Evolutionary conservation across 2,113 vertebrate species (phyloP).

Genomic region (Ageneiosus marmoratus): DNA sequence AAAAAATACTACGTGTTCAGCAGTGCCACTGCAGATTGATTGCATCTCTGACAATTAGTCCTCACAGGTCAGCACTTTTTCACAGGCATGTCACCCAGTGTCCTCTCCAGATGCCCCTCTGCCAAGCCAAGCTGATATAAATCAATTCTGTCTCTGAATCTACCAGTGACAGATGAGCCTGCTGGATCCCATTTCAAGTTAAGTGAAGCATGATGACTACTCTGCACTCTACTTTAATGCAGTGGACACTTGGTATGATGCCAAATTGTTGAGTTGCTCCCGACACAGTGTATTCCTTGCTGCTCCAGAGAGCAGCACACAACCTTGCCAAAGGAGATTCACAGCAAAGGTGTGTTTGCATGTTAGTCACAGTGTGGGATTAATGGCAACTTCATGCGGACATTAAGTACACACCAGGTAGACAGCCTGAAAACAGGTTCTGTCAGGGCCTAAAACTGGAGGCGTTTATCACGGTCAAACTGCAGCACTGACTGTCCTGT

Average conservation of each 20-base stretch:
- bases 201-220: slow-evolving; percentile 21
- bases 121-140: slow-evolving; percentile 36
- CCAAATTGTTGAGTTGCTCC: slow-evolving; percentile 10
- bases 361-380: slow-evolving; percentile 29
- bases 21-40: slow-evolving; percentile 32
- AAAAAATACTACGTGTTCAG: slow-evolving; percentile 24
- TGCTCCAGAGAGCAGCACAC: slow-evolving; percentile 4
- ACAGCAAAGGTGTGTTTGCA: slow-evolving; percentile 25
- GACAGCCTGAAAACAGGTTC: slow-evolving; percentile 30
- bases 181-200: slow-evolving; percentile 24
- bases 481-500: slow-evolving; percentile 8
- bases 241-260: slow-evolving; percentile 16
- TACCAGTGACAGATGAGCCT: slow-evolving; percentile 29
- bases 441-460: slow-evolving; percentile 31
- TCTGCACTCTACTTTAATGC: slow-evolving; percentile 27
- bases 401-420: slow-evolving; percentile 30
- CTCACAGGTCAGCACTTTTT: slow-evolving; percentile 45
- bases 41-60: slow-evolving; percentile 35
- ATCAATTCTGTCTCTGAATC: slow-evolving; percentile 44
- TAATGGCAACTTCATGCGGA: slow-evolving; percentile 33
- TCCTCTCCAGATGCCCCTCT: slow-evolving; percentile 30
- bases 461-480: slow-evolving; percentile 27
- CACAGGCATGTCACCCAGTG: slow-evolving; percentile 29
- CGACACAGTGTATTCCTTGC: background rate
- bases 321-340: slow-evolving; percentile 22